A percentile compares a stretch with the other conserved stretches of the same genome.
phyloP scores from a whole-genome alignment of 2,797 vertebrate genomes.

The Danio kyathit region DNA sequence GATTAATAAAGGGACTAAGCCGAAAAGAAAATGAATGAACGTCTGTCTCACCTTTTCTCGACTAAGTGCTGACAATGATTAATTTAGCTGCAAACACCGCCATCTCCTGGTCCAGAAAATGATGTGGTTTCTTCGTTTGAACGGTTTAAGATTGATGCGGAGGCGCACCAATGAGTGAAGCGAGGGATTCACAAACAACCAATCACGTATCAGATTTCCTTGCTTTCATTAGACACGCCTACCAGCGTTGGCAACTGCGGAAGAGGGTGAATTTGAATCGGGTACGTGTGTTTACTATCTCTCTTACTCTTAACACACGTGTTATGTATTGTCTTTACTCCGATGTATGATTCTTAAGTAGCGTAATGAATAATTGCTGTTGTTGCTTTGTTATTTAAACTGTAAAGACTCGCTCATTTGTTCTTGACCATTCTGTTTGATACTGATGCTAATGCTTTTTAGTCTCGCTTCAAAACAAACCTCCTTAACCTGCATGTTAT shows the following conservation, averaged over 20 bases:
- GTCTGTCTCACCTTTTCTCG: no score
- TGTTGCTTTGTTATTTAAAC: background rate
- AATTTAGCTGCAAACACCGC: slow-evolving; percentile 77
- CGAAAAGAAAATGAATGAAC: no score
- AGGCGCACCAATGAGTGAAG: slow-evolving; percentile 40
- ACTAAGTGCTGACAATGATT: background rate
- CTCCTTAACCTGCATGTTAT: background rate
- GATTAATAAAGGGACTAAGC: no score
- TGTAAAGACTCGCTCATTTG: background rate
- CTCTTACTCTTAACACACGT: background rate
- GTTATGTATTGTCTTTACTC: background rate
- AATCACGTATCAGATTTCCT: slow-evolving; percentile 45
- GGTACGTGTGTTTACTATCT: slow-evolving; percentile 24
- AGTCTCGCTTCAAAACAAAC: background rate
- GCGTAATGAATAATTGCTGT: background rate
- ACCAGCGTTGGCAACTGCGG: background rate
- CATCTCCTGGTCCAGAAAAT: slow-evolving; percentile 77
- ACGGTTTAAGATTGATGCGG: slow-evolving; percentile 15
- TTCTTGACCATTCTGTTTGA: background rate
- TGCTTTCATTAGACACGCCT: slow-evolving; percentile 21
- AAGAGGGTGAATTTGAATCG: slow-evolving; percentile 17
- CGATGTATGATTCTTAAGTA: no score
- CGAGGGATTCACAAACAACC: slow-evolving; percentile 9
- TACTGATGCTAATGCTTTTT: background rate
- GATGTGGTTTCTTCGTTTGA: background rate